phyloP scores from a whole-genome alignment of 2,797 vertebrate species.

The Phalloptychus januarius region DNA sequence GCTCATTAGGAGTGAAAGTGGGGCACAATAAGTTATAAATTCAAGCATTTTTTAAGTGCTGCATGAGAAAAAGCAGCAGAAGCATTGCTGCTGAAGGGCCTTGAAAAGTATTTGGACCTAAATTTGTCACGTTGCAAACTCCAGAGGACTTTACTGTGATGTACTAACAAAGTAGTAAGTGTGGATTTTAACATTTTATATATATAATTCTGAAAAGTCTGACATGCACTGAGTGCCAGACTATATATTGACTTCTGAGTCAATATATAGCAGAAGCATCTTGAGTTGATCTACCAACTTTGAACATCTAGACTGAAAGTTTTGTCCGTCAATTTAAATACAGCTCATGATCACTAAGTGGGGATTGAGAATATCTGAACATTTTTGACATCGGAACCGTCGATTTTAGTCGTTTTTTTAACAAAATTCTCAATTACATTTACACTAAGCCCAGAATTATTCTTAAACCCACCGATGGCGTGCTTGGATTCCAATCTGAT shows the following conservation, averaged over 20 bases:
- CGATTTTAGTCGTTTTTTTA: no score
- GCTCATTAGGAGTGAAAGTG: not conserved
- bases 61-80: no score
- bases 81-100: not conserved
- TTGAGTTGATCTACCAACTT: not conserved
- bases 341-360: not conserved
- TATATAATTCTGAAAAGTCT: not conserved
- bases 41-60: not conserved
- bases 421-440: not conserved
- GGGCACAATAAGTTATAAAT: not conserved
- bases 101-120: not conserved
- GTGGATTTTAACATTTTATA: not conserved
- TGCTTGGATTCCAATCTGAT: not conserved
- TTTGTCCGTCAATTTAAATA: not conserved
- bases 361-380: no score
- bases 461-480: not conserved
- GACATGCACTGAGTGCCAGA: not conserved
- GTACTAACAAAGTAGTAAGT: not conserved
- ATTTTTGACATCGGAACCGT: no score
- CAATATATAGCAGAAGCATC: not conserved
- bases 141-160: not conserved
- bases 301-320: not conserved
- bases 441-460: not conserved
- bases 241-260: not conserved
- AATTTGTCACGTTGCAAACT: not conserved